phyloP scores from a whole-genome alignment of 2,888 invertebrate species.

The Pomacea canaliculata region DNA sequence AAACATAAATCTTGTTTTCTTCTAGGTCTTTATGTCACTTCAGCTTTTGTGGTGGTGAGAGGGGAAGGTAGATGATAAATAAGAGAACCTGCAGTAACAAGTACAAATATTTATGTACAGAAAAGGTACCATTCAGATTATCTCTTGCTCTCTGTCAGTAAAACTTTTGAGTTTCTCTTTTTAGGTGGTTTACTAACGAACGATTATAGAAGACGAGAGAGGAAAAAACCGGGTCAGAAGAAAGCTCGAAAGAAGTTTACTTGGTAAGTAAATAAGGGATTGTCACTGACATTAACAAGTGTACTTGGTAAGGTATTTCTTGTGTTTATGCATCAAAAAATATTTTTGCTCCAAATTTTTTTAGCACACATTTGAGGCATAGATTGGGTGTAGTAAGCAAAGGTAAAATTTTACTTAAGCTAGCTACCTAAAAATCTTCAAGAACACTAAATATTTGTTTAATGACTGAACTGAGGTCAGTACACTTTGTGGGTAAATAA shows the following conservation, averaged over 20 bases:
- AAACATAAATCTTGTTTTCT: not conserved
- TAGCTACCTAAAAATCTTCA: no score
- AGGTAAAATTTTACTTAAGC: no score
- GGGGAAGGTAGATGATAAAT: not conserved
- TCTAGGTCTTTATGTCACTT: not conserved
- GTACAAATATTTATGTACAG: not conserved
- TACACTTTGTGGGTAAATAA: no score
- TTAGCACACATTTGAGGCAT: no score
- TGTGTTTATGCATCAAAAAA: no score
- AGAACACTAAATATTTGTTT: no score
- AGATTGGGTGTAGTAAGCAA: no score
- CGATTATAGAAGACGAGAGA: slow-evolving; percentile 83
- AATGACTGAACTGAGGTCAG: no score
- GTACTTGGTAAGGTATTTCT: no score
- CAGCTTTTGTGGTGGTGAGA: no score
- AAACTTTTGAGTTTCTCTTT: slow-evolving; percentile 3
- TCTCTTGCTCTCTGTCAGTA: not conserved
- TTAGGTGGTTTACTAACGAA: slow-evolving; percentile 87
- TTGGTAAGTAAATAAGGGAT: slow-evolving; percentile 74
- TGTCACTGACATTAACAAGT: no score
- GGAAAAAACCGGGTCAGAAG: slow-evolving; percentile 93
- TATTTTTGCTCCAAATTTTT: no score
- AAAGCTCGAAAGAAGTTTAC: slow-evolving; percentile 91
- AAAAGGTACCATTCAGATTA: not conserved
- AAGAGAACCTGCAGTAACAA: not conserved